These are phyloP conservation scores for Grammomys dolichurus DNA, from an alignment of 2,113 vertebrate genomes.

Conservation along the genomic window DNA sequence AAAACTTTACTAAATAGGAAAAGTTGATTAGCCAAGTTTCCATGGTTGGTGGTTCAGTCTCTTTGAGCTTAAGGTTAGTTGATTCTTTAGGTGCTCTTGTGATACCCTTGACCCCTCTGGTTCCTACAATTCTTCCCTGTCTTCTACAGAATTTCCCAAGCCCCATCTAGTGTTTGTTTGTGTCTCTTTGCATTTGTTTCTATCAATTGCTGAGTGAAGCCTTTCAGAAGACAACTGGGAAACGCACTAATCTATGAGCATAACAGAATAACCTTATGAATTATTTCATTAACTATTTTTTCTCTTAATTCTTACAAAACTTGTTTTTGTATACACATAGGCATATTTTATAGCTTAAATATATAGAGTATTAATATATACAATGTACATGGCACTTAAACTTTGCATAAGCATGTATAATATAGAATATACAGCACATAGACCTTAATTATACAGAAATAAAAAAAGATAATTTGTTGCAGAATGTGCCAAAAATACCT, in stretches of 20 bases:
- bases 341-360: neutral
- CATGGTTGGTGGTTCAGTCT: neutral
- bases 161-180: no score
- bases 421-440: neutral
- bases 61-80: no score
- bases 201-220: neutral
- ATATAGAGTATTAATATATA: neutral
- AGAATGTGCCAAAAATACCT: neutral
- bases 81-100: no score
- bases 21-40: neutral
- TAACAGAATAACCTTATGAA: neutral
- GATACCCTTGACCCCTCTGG: no score
- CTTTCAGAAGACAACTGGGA: neutral
- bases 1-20: neutral
- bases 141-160: no score
- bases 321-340: neutral
- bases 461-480: neutral
- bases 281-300: neutral
- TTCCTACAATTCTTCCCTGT: no score
- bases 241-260: neutral
- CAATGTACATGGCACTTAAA: neutral
- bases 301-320: neutral
- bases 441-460: neutral
- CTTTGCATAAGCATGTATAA: neutral
- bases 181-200: neutral